Evolutionary conservation across 2,113 vertebrate species (phyloP), one percentile per base, ranked within the genome.

Genomic region (Sardina pilchardus): DNA sequence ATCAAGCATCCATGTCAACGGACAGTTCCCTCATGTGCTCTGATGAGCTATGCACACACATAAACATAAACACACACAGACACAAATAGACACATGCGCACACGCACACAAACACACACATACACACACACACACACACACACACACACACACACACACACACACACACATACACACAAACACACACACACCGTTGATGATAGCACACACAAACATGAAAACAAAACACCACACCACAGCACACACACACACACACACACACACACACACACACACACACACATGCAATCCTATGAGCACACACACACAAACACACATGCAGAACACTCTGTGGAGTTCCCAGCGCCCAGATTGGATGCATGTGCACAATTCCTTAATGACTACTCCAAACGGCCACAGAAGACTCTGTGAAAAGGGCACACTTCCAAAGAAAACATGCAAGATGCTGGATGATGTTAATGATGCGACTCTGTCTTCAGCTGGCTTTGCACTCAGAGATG

Each of bases 1-100:
- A 91, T 92, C 89, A 85, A 67, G 85, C 85, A 56, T 82, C 88
- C 45, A 75, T 91, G 90, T 92, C 91, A 92, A 34, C 81, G 89
- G 34, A 78, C 88, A 87, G 84, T 84, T 88, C 89, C 82, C 85
- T 91, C 84, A 85, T 87, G 47, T n/a, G 87, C 81, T 83, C 86
- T 88, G 86, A 90, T 83, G 53, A 88, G 75, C 83, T 87, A 59
- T 81, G 81, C 87, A 89, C 78, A 82, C 30, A 84, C 81, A 71
- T 19, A 63, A 30, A 56, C 14, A 42, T 26, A 78, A 34, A 26
- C 53, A 45, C 34, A 30, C n/a, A 82, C 45, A 83, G 34, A 83
- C 21, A 50, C n/a, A 26, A 7, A 30, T 6, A 71, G n/a, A 71
- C 1, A 67, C 24, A 30, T 4, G 30, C 26, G 26, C 1, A 71